phyloP scores from a whole-genome alignment of 2,797 vertebrate species.

The Protosalanx chinensis region DNA sequence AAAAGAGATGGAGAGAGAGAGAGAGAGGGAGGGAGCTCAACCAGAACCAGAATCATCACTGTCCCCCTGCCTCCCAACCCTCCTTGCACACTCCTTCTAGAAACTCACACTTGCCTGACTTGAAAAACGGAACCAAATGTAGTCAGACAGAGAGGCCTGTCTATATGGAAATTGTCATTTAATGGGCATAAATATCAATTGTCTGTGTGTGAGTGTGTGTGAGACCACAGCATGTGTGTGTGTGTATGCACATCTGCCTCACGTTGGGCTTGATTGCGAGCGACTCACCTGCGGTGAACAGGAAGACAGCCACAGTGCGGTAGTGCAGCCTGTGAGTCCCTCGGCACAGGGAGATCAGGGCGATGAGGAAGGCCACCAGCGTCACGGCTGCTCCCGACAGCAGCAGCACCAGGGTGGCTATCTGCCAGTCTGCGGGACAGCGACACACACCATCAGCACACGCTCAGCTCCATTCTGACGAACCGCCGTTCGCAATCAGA shows the following conservation, averaged over 20 bases:
- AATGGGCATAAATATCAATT: neutral
- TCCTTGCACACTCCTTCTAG: slow-evolving; percentile 28
- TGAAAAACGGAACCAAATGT: slow-evolving; percentile 24
- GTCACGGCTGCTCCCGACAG: slow-evolving; percentile 69
- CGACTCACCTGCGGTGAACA: slow-evolving; percentile 76
- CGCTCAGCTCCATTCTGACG: neutral
- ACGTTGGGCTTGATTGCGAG: neutral
- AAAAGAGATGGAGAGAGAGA: neutral
- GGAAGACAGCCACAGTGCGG: slow-evolving; percentile 73
- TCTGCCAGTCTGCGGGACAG: slow-evolving; percentile 78
- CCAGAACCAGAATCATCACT: slow-evolving; percentile 26
- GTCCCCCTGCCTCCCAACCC: slow-evolving; percentile 10
- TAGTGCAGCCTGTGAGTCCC: slow-evolving; percentile 74
- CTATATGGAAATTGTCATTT: slow-evolving; percentile 33
- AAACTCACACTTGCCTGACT: slow-evolving; percentile 22
- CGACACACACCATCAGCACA: slow-evolving; percentile 14
- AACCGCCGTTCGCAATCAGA: no score
- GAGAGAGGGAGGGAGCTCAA: slow-evolving; percentile 44
- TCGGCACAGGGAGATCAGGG: slow-evolving; percentile 75
- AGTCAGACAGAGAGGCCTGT: slow-evolving; percentile 16
- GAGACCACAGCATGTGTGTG: neutral
- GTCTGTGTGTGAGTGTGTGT: neutral
- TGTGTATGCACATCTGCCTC: neutral
- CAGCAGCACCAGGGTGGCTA: slow-evolving; percentile 78
- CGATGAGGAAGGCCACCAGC: slow-evolving; percentile 73